Base-by-base conservation (phyloP, 2,888 invertebrate genomes). In the Metopia argyrocephala region DNA sequence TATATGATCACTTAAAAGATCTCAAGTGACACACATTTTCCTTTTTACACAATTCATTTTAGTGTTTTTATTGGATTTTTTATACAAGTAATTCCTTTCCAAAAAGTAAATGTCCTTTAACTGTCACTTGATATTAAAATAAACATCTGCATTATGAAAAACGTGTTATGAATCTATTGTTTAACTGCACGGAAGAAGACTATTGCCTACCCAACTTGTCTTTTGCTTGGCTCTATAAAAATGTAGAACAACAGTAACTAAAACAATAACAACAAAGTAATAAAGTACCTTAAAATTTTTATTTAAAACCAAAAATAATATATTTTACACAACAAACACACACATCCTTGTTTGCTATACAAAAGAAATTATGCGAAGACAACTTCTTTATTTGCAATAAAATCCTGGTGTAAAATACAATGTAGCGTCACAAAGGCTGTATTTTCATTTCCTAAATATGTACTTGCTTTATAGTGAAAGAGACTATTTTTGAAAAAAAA, bases 171-270 rank as follows among this genome's bases (percentile, higher is more conserved):
- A 85, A 87, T 86, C 85, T 87, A 85, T 85, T 88, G 88, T 83
- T 88, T 83, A 88, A 88, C 88, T 88, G 88, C 86, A 88, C 85
- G 88, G 88, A 88, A 88, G 45, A 87, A 87, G 86, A 82, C 31
- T 73, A 73, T 38, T 38, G 38, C 38, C 38, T 70, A 70, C 81
- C 38, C 9, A 84, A 85, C 84, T 85, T 85, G 86, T 85, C 86
- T 87, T 87, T 86, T 38, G 62, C 85, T 87, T 83, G 82, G 83
- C 80, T 73, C 71, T 59, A 64, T 70, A 59, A 48, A 62, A 2
- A 83, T 84, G 84, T 81, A 79, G 81, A 83, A 68, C 83, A 83
- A 84, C 80, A 86, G 83, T 83, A 61, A 28, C 28, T 62, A 59
- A 54, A 45, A 61, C 5, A 73, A 66, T 31, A 83, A 83, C 80